These are phyloP conservation scores for Myioborus melanocephalus DNA, from an alignment of 2,797 vertebrate species.

Conservation along the genomic window DNA sequence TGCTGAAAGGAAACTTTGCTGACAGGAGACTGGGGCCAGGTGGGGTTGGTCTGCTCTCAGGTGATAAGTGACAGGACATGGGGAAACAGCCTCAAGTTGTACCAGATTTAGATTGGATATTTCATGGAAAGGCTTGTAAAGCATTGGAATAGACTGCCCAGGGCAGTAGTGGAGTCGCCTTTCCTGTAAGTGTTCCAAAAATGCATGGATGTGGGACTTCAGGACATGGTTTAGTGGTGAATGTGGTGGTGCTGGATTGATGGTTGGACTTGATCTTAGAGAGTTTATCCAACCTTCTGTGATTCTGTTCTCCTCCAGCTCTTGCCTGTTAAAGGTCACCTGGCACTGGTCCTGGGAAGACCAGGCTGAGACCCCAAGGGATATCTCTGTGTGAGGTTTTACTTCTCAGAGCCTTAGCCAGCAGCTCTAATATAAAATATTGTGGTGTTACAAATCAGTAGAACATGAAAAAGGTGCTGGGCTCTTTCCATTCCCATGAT, in stretches of 20 bases:
- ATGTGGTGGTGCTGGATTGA: neutral
- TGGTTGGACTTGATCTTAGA: neutral
- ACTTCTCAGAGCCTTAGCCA: neutral
- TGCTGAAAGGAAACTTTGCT: neutral
- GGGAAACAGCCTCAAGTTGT: neutral
- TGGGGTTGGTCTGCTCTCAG: neutral
- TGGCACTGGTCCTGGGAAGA: neutral
- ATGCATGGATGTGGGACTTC: neutral
- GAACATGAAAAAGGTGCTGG: neutral
- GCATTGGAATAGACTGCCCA: neutral
- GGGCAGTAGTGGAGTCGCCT: neutral
- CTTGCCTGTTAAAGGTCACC: neutral
- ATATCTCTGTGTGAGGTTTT: neutral
- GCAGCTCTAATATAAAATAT: neutral
- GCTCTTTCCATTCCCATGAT: neutral
- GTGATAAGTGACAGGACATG: neutral
- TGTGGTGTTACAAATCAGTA: neutral
- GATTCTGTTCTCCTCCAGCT: neutral
- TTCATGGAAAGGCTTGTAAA: neutral
- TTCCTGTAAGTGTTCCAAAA: neutral
- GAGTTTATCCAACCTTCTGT: neutral
- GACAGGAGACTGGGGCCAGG: neutral
- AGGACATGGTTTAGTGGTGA: neutral
- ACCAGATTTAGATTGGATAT: neutral
- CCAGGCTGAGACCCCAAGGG: neutral